phyloP scores from a whole-genome alignment of 1,140 invertebrate genomes.

The Drosophila grimshawi region DNA sequence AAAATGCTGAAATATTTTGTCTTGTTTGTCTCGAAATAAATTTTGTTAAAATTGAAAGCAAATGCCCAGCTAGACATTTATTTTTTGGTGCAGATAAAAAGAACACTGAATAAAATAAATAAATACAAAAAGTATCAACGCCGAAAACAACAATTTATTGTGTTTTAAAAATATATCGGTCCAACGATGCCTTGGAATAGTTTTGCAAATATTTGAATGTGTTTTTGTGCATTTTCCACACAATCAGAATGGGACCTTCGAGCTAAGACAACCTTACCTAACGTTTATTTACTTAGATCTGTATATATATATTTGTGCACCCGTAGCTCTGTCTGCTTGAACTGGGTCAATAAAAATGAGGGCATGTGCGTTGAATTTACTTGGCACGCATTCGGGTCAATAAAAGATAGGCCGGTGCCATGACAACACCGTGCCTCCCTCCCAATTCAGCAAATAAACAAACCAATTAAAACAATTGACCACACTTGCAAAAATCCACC shows the following conservation, averaged over 20 bases:
- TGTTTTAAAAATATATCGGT: slow-evolving; percentile 24
- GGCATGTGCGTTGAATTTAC: slow-evolving; percentile 65
- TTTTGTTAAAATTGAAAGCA: slow-evolving; percentile 31
- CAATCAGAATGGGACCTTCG: slow-evolving; percentile 19
- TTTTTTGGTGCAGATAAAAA: slow-evolving; percentile 38
- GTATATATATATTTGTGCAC: slow-evolving; percentile 1
- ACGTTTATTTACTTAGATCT: slow-evolving; percentile 10
- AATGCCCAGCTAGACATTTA: slow-evolving; percentile 65
- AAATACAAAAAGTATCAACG: slow-evolving; percentile 35
- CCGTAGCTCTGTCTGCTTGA: slow-evolving; percentile 18
- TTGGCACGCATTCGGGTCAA: slow-evolving; percentile 57
- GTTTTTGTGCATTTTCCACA: slow-evolving; percentile 12
- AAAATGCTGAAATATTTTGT: too few relatives aligned
- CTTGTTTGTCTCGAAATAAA: slow-evolving; percentile 50
- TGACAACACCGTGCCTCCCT: slow-evolving; percentile 40
- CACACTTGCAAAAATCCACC: slow-evolving; percentile 10
- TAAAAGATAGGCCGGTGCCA: slow-evolving; percentile 62
- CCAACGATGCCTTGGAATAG: slow-evolving; percentile 15
- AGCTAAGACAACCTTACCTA: slow-evolving; percentile 15
- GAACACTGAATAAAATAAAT: slow-evolving; percentile 20
- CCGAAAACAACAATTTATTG: slow-evolving; percentile 45
- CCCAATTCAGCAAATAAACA: slow-evolving; percentile 57
- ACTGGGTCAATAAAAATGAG: slow-evolving; percentile 63
- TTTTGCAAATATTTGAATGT: slow-evolving; percentile 32
- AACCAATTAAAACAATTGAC: slow-evolving; percentile 77